Conservation (phyloP, 2,113 vertebrate species). For the Ageneiosus marmoratus region DNA sequence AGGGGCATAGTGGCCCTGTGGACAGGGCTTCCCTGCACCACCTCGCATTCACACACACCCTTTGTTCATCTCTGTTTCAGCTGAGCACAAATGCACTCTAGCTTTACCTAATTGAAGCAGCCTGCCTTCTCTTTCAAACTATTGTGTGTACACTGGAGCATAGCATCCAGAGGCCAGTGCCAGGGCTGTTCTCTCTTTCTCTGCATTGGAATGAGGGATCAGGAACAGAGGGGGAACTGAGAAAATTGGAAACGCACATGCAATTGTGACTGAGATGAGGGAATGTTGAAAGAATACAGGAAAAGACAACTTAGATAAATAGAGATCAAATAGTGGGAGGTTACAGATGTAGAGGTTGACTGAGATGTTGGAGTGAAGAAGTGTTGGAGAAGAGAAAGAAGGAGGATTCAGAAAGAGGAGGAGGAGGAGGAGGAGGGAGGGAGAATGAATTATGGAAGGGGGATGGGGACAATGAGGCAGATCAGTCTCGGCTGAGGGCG, state of each 20-base stretch:
- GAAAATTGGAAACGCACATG: conserved; percentile 66
- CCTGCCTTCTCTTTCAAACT: conserved; percentile 64
- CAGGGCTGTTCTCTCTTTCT: conserved; percentile 74
- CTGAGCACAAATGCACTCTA: conserved; percentile 50
- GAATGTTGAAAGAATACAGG: conserved; percentile 40
- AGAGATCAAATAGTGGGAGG: conserved; percentile 54
- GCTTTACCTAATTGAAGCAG: conserved; percentile 70
- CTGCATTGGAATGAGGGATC: conserved; percentile 65
- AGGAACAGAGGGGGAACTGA: conserved; percentile 60
- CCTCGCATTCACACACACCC: conserved; percentile 2
- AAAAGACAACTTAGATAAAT: conserved; percentile 37
- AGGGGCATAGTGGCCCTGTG: conserved; percentile 14
- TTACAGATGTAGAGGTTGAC: conserved; percentile 47
- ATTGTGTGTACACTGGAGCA: conserved; percentile 58
- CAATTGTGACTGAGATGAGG: conserved; percentile 50
- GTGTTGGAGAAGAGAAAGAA: conserved; percentile 34
- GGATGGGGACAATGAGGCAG: conserved; percentile 65
- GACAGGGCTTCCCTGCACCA: conserved; percentile 28
- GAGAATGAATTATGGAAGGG: conserved; percentile 61
- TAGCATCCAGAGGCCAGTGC: conserved; percentile 24
- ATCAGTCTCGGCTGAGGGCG: conserved; percentile 66
- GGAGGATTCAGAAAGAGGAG: conserved; percentile 50
- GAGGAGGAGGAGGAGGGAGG: conserved; percentile 48
- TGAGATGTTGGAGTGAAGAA: conserved; percentile 34
- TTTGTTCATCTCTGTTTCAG: conserved; percentile 35